Evolutionary conservation across 2,888 invertebrate species (phyloP).

Genomic region (Cataglyphis livida): DNA sequence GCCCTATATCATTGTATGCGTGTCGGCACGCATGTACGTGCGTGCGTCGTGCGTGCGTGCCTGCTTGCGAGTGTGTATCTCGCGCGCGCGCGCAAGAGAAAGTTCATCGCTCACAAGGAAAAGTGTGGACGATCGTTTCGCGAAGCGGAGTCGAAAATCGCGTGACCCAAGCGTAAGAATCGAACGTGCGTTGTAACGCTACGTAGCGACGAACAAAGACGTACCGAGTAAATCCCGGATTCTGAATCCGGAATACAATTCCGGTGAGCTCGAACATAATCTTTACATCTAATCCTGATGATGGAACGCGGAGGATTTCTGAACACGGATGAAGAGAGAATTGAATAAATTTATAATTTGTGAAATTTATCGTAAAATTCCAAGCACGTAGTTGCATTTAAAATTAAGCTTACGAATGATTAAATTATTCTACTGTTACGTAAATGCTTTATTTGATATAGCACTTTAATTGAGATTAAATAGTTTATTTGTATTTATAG

Average conservation of each 20-base stretch:
- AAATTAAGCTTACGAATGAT: neutral
- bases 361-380: neutral
- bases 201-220: conserved; percentile 16
- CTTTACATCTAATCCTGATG: neutral
- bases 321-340: neutral
- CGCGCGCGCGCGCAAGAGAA: conserved; percentile 63
- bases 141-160: conserved; percentile 57
- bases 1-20: conserved; percentile 24
- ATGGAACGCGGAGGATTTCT: neutral
- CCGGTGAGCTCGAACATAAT: neutral
- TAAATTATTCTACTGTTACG: neutral
- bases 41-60: neutral
- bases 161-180: conserved; percentile 37
- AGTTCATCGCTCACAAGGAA: conserved; percentile 67
- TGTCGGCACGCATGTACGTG: neutral
- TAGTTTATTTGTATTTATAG: neutral
- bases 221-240: conserved; percentile 12
- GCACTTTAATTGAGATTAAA: neutral
- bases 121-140: conserved; percentile 65
- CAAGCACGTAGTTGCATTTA: neutral
- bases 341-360: neutral
- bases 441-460: neutral
- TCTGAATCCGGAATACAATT: conserved; percentile 1
- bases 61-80: neutral
- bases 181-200: conserved; percentile 9